These are phyloP conservation scores for Cordilura impudica DNA, from an alignment of 2,888 invertebrate species.

Conservation along the genomic window DNA sequence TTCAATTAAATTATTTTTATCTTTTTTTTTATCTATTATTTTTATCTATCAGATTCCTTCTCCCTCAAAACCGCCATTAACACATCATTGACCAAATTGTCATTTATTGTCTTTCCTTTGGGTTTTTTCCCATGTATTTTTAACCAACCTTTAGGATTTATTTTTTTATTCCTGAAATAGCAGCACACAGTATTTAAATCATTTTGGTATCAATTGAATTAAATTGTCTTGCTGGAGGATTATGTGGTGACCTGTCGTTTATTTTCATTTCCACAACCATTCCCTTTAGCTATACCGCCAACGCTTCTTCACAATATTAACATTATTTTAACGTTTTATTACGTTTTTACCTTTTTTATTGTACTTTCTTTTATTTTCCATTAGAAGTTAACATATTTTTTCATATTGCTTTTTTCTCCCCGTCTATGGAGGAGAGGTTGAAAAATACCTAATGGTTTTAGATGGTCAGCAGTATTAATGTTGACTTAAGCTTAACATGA, in stretches of 20 bases:
- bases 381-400: constrained; percentile 26
- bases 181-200: constrained; percentile 67
- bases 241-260: constrained; percentile 63
- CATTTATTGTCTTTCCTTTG: constrained; percentile 50
- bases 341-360: neutral
- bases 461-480: constrained; percentile 56
- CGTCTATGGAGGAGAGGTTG: neutral
- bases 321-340: constrained; percentile 55
- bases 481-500: constrained; percentile 54
- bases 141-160: constrained; percentile 7
- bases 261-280: constrained; percentile 38
- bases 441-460: constrained; percentile 50
- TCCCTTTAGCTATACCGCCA: neutral
- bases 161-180: constrained; percentile 21
- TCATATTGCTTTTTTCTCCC: neutral
- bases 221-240: constrained; percentile 67
- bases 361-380: neutral
- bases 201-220: constrained; percentile 70
- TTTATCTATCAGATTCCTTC: constrained; percentile 7
- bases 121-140: constrained; percentile 16
- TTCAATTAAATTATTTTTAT: neutral
- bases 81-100: constrained; percentile 61
- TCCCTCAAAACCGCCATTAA: constrained; percentile 57
- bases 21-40: neutral
- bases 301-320: constrained; percentile 34